Evolutionary conservation across 2,888 invertebrate species (phyloP), one percentile per base, ranked within the genome.

Genomic region (Sussaba pulchella): DNA sequence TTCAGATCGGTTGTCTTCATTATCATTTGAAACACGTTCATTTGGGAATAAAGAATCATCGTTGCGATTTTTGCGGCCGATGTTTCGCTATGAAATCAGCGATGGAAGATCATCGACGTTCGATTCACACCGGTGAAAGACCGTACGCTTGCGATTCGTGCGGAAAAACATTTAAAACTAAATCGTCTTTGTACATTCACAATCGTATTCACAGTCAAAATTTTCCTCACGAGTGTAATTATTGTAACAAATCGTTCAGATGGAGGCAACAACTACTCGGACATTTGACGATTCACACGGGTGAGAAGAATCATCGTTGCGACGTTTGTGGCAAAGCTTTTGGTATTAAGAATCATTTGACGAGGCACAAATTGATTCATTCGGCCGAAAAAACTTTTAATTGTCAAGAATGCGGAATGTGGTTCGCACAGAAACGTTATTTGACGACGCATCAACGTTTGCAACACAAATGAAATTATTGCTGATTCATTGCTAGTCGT

Each of bases 21-120:
- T 94, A 94, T 84, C 94, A 94, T 86, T 86, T 94, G 81, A 93
- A 93, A 79, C 92, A 94, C 86, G 91, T 91, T 10, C 94, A 94
- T 88, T 89, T 88, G 0, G 91, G 91, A 9, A 88, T 90, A 24
- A 93, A 93, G 78, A 92, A 93, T 71, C 93, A 93, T 88, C 90
- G 90, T 43, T 94, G 94, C 85, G 91, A 92, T 4, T 89, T 92
- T 50, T 94, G 94, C 87, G 93, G 93, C 0, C 91, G 92, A 45
- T 91, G 89, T 57, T 94, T 94, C 85, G 92, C 93, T 0, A 93
- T 93, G 54, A 93, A 92, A 78, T 89, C 91, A n/a, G 90, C 94
- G 10, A 89, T 91, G 81, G 92, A 93, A 75, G 94, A 94, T 89
- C 91, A 91, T 70, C 85, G 92, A 10, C 84, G 91, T 39, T 73